These are phyloP conservation scores for Calidris pugnax DNA, from an alignment of 2,113 vertebrate genomes.

Conservation along the genomic window DNA sequence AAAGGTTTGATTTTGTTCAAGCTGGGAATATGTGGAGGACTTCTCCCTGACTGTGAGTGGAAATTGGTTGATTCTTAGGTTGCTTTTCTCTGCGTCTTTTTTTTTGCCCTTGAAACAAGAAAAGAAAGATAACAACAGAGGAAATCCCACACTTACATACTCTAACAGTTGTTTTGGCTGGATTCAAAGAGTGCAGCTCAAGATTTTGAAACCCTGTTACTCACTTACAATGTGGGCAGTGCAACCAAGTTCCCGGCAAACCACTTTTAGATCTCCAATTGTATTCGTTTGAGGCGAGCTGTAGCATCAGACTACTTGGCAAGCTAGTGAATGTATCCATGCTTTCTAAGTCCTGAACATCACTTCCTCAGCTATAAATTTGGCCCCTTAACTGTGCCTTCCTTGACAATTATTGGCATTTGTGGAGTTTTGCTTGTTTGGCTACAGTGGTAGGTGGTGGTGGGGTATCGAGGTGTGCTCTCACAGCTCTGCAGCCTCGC, in stretches of 20 bases:
- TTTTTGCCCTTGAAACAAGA: not conserved
- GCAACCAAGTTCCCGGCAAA: not conserved
- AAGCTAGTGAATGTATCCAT: not conserved
- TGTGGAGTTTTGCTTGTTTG: not conserved
- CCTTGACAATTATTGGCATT: not conserved
- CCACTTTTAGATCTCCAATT: not conserved
- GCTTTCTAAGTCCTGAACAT: not conserved
- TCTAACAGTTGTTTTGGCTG: not conserved
- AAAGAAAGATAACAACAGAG: not conserved
- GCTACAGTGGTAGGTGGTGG: rapidly evolving
- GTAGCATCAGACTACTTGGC: not conserved
- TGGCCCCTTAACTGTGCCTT: not conserved
- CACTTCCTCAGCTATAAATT: not conserved
- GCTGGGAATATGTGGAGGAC: not conserved
- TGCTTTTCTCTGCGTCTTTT: not conserved
- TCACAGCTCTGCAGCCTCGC: not conserved
- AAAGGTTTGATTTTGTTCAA: not conserved
- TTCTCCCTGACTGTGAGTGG: not conserved
- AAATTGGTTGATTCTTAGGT: not conserved
- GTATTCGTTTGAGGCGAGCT: not conserved
- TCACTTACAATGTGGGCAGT: not conserved
- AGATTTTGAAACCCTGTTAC: not conserved
- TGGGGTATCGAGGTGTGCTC: not conserved
- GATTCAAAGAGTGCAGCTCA: not conserved
- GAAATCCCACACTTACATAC: not conserved